Evolutionary conservation across 2,888 invertebrate genomes (phyloP).

Genomic region (Pelosia muscerda): DNA sequence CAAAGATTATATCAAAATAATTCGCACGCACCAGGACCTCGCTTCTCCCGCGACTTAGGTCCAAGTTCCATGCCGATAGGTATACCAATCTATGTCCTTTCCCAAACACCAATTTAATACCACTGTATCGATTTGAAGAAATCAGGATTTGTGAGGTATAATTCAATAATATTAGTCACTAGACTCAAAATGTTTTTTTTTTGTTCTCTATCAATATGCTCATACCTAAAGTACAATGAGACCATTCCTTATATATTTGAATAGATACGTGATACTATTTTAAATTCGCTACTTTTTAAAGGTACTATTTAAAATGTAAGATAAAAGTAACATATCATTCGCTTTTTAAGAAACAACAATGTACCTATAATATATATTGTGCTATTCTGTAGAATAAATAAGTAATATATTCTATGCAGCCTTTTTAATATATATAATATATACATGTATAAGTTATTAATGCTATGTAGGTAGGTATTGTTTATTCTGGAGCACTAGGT

Average conservation of each 20-base stretch:
- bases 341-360: conserved; percentile 80
- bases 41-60: no score
- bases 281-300: conserved; percentile 66
- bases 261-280: conserved; percentile 72
- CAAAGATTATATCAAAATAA: no score
- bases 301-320: conserved; percentile 72
- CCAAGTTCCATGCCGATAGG: no score
- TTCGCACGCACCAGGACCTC: no score
- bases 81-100: no score
- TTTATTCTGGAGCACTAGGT: conserved; percentile 34
- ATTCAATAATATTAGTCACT: neutral
- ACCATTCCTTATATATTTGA: conserved; percentile 62
- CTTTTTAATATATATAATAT: conserved; percentile 58
- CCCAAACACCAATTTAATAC: no score
- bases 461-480: conserved; percentile 42
- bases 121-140: no score
- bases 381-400: conserved; percentile 62
- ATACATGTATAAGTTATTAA: conserved; percentile 38
- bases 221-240: conserved; percentile 45
- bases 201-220: conserved; percentile 29
- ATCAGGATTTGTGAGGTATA: neutral
- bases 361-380: conserved; percentile 60
- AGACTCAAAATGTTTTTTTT: conserved; percentile 5
- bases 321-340: conserved; percentile 85
- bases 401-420: conserved; percentile 68